A percentile compares a stretch with the other conserved stretches of the same genome.
Conservation (phyloP, 1,140 invertebrate species). For the Scaptomyza graminum region DNA sequence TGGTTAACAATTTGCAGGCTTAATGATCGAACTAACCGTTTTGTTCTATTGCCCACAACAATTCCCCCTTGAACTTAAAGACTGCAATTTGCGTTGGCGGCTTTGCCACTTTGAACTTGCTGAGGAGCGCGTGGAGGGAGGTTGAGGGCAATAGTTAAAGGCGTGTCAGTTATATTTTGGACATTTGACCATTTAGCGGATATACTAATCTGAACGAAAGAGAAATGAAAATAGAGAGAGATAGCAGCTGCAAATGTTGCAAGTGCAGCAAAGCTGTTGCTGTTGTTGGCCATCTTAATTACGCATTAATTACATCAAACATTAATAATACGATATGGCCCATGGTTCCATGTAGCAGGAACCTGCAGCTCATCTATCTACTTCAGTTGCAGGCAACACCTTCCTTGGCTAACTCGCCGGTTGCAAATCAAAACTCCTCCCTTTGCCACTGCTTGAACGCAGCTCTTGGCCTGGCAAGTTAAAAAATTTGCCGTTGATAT, state of each 20-base stretch:
- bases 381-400: slow-evolving; percentile 74
- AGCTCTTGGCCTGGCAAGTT: slow-evolving; percentile 44
- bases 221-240: too few relatives aligned
- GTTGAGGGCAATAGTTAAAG: slow-evolving; percentile 8
- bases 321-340: slow-evolving; percentile 68
- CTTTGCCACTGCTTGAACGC: slow-evolving; percentile 28
- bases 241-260: slow-evolving; percentile 13
- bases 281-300: slow-evolving; percentile 67
- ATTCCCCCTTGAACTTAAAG: slow-evolving; percentile 11
- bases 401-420: slow-evolving; percentile 41
- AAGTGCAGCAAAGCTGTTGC: background rate
- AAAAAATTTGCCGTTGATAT: slow-evolving; percentile 78
- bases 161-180: slow-evolving; percentile 31
- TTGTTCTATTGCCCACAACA: slow-evolving; percentile 23
- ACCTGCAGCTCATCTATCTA: slow-evolving; percentile 62
- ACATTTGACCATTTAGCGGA: slow-evolving; percentile 12
- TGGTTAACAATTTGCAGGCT: slow-evolving; percentile 61
- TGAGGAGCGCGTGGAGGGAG: too few relatives aligned
- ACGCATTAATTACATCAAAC: slow-evolving; percentile 80
- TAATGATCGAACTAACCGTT: slow-evolving; percentile 58
- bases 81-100: slow-evolving; percentile 73
- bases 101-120: slow-evolving; percentile 63
- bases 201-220: background rate
- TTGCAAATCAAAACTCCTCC: slow-evolving; percentile 11
- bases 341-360: slow-evolving; percentile 17